Evolutionary conservation across 2,113 vertebrate species (phyloP).

Genomic region (Egretta garzetta): DNA sequence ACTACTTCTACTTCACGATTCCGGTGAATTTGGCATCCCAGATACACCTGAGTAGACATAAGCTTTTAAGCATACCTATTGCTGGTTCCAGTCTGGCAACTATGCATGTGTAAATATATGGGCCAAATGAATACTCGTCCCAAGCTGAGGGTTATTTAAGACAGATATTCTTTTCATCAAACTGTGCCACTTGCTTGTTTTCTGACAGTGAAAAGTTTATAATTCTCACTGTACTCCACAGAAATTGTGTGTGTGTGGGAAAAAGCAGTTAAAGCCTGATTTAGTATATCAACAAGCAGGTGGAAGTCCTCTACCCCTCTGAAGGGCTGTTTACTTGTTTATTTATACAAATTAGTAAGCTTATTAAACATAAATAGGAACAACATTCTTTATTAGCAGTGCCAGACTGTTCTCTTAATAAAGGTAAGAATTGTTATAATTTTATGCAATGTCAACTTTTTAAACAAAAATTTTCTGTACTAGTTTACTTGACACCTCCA

Average conservation of each 20-base stretch:
- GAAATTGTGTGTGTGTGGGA: background rate
- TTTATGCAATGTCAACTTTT: background rate
- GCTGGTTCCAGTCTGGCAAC: background rate
- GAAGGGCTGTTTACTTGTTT: background rate
- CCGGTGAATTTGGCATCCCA: background rate
- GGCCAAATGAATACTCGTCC: background rate
- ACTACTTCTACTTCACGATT: background rate
- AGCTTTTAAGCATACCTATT: background rate
- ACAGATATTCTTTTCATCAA: background rate
- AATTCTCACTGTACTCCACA: background rate
- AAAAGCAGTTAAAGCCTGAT: background rate
- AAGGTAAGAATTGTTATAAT: background rate
- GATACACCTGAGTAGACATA: fast-evolving
- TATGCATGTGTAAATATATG: background rate
- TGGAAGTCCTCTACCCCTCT: background rate
- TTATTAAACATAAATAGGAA: background rate
- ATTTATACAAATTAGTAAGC: background rate
- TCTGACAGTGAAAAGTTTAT: background rate
- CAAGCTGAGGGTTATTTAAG: background rate
- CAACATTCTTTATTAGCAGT: background rate
- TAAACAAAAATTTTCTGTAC: background rate
- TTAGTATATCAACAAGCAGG: background rate
- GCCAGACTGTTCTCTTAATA: background rate
- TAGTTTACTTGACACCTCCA: background rate
- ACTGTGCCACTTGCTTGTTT: background rate